phyloP scores from a whole-genome alignment of 2,797 vertebrate genomes.

The Apogon talboti region DNA sequence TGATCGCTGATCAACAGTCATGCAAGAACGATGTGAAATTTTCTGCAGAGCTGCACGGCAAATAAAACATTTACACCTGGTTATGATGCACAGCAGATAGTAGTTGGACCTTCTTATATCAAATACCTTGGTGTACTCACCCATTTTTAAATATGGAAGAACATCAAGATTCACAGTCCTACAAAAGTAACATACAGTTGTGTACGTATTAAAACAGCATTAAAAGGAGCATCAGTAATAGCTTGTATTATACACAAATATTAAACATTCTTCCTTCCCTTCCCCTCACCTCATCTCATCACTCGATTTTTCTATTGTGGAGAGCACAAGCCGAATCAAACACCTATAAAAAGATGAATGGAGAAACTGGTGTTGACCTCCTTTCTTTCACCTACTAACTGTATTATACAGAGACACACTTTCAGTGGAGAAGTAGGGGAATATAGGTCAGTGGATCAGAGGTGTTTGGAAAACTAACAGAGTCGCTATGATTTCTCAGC shows the following conservation, averaged over 20 bases:
- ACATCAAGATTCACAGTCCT: conserved; percentile 73
- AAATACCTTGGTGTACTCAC: conserved; percentile 63
- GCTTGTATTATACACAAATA: not conserved
- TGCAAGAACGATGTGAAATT: conserved; percentile 69
- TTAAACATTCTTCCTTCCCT: not conserved
- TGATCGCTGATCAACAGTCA: conserved; percentile 69
- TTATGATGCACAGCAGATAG: conserved; percentile 20
- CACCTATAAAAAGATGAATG: conserved; percentile 84
- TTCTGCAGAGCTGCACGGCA: conserved; percentile 85
- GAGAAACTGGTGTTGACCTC: conserved; percentile 71
- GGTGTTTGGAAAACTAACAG: conserved; percentile 59
- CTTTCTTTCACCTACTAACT: conserved; percentile 82
- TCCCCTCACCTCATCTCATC: conserved; percentile 80
- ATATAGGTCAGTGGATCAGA: conserved; percentile 80
- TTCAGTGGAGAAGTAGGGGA: conserved; percentile 54
- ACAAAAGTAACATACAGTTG: conserved; percentile 2
- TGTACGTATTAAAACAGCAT: not conserved
- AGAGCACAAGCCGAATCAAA: conserved; percentile 87
- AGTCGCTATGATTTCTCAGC: conserved; percentile 37
- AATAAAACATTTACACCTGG: conserved; percentile 19
- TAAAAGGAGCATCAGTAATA: conserved; percentile 7
- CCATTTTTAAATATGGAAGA: conserved; percentile 81
- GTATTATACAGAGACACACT: conserved; percentile 71
- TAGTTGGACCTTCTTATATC: not conserved
- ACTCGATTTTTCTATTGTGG: conserved; percentile 72